These are phyloP conservation scores for Eristalis arbustorum DNA, from an alignment of 2,888 invertebrate species.

Conservation along the genomic window DNA sequence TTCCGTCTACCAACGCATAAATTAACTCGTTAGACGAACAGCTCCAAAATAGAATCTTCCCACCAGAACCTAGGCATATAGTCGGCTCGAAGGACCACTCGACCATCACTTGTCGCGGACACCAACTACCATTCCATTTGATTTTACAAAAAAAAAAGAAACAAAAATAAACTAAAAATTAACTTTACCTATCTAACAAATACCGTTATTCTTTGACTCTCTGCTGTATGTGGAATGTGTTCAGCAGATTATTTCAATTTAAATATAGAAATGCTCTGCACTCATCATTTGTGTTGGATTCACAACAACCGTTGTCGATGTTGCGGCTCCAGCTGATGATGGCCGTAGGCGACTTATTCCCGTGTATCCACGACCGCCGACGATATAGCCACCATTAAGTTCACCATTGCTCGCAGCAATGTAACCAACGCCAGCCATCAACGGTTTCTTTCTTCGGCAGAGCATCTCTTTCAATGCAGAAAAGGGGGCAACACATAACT, in stretches of 20 bases:
- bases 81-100: neutral
- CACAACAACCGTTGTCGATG: constrained; percentile 48
- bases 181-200: constrained; percentile 37
- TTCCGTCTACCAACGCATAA: too few relatives aligned
- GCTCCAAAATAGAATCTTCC: too few relatives aligned
- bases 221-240: neutral
- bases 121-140: neutral
- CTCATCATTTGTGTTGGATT: constrained; percentile 29
- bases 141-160: neutral
- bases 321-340: constrained; percentile 35
- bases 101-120: neutral
- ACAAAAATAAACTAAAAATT: constrained; percentile 17
- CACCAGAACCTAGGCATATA: too few relatives aligned
- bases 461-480: constrained; percentile 81
- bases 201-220: constrained; percentile 2
- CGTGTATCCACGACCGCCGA: neutral
- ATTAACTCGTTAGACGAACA: too few relatives aligned
- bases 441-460: constrained; percentile 75
- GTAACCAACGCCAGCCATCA: constrained; percentile 45
- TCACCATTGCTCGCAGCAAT: constrained; percentile 12
- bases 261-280: constrained; percentile 52
- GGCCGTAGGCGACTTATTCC: constrained; percentile 37
- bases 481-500: constrained; percentile 80
- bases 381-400: neutral
- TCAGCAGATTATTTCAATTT: constrained; percentile 32